Percentiles rank a stretch among this genome's conserved stretches.
Conservation (phyloP, 2,113 vertebrate genomes). For the Paedocypris sp. region DNA sequence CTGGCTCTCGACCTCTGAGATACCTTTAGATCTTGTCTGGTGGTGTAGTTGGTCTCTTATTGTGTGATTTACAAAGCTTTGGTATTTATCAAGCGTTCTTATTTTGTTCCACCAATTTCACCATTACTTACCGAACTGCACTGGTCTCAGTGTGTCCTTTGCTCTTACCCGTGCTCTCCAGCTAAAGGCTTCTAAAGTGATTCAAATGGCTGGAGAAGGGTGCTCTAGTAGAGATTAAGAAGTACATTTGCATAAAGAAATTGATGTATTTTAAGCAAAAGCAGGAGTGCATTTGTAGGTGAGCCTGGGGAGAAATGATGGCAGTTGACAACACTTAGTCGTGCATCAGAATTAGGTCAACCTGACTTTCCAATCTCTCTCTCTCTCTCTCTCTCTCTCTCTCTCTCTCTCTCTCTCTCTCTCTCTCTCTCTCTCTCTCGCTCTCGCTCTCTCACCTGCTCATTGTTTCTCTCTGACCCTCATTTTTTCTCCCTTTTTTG, state of each 20-base stretch:
- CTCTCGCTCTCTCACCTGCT: slow-evolving; percentile 10
- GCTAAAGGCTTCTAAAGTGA: slow-evolving; percentile 24
- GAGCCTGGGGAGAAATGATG: slow-evolving; percentile 45
- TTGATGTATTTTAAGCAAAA: slow-evolving; percentile 23
- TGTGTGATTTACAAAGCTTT: no score
- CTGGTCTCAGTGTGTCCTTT: neutral
- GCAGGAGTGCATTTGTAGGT: slow-evolving; percentile 37
- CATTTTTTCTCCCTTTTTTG: no score
- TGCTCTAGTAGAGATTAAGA: slow-evolving; percentile 6
- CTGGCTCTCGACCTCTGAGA: neutral
- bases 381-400: slow-evolving; percentile 8
- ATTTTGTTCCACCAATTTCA: no score
- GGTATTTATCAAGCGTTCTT: no score
- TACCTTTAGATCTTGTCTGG: no score
- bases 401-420: neutral
- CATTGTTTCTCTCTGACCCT: no score
- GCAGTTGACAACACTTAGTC: slow-evolving; percentile 55
- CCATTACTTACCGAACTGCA: no score
- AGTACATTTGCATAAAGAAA: slow-evolving; percentile 20
- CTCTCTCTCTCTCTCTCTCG: neutral
- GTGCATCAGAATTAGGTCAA: slow-evolving; percentile 64
- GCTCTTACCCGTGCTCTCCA: neutral
- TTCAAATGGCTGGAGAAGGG: slow-evolving; percentile 23
- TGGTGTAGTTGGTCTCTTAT: no score
- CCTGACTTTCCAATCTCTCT: slow-evolving; percentile 40